These are phyloP conservation scores for Nothobranchius furzeri DNA, from an alignment of 2,113 vertebrate species.

Conservation along the genomic window DNA sequence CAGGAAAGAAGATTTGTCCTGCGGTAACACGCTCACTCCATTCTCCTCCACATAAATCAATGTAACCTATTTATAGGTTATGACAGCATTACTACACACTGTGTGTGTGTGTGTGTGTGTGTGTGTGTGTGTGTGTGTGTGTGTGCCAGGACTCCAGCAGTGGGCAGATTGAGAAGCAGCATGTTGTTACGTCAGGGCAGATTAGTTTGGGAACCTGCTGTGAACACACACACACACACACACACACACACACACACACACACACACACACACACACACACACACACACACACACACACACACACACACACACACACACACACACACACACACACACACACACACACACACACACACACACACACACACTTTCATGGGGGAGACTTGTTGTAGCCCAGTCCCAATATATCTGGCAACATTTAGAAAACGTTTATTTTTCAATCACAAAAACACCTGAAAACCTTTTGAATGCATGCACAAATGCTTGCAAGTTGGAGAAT, in stretches of 20 bases:
- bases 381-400: background rate
- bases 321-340: background rate
- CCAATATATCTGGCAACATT: background rate
- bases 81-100: slow-evolving; percentile 53
- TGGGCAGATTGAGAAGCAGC: slow-evolving; percentile 74
- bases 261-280: slow-evolving; percentile 5
- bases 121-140: background rate
- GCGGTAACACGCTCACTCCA: slow-evolving; percentile 36
- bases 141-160: slow-evolving; percentile 58
- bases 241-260: background rate
- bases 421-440: background rate
- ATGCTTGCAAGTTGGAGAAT: background rate
- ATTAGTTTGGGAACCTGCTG: slow-evolving; percentile 67
- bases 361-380: background rate
- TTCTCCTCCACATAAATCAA: slow-evolving; percentile 61
- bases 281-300: slow-evolving; percentile 10
- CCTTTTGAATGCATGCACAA: background rate
- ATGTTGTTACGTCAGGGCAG: slow-evolving; percentile 69
- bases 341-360: slow-evolving; percentile 1
- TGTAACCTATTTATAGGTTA: slow-evolving; percentile 65
- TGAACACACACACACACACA: slow-evolving; percentile 16
- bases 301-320: slow-evolving; percentile 6
- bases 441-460: background rate
- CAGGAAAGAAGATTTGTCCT: slow-evolving; percentile 22
- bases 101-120: no score